Base-by-base conservation (phyloP, 1,140 invertebrate genomes). In the Phymorhynchus buccinoides region DNA sequence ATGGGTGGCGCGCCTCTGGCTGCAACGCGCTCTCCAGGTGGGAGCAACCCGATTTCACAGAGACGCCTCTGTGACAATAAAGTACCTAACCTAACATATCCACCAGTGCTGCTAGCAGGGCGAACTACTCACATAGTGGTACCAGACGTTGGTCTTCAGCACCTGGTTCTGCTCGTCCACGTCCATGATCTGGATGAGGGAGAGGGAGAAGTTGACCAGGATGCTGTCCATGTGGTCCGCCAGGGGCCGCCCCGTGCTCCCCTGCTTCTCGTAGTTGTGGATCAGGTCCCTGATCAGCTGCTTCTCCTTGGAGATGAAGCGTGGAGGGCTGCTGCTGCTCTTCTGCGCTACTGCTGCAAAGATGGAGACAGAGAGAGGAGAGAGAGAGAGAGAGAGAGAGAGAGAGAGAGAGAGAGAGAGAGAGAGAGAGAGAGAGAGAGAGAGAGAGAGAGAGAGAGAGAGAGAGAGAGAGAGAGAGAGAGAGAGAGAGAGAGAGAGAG, bases 101-200 rank as follows among this genome's bases (percentile, higher is more conserved):
- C n/a, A n/a, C n/a, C n/a, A n/a, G n/a, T 93, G 92, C 6, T 93
- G 89, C 84, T 93, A 90, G 52, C 93, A 88, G 56, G 93, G 93
- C 86, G 93, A n/a, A 93, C 68, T 93, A 92, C 73, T 92, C 89
- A 93, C 93, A 83, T 91, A 93, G 30, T 90, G 90, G 83, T 88
- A 89, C 93, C 93, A 93, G n/a, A 91, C 90, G 85, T 91, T 93
- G 18, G 91, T 92, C 81, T 93, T 92, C 1, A 93, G 89, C 12
- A 93, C 91, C 84, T 93, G 93, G 82, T 93, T 93, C 83, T 92
- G 92, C 82, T 93, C 93, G 81, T 93, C 93, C 3, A 94, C 89
- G 86, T 93, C 91, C 68, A 93, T 89, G 71, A 94, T 93, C 86
- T 94, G 93, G 71, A 93, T 92, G 14, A 94, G 89, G 62, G 91